These are phyloP conservation scores for Gymnoscelis rufifasciata DNA, from an alignment of 2,888 invertebrate genomes.

Conservation along the genomic window DNA sequence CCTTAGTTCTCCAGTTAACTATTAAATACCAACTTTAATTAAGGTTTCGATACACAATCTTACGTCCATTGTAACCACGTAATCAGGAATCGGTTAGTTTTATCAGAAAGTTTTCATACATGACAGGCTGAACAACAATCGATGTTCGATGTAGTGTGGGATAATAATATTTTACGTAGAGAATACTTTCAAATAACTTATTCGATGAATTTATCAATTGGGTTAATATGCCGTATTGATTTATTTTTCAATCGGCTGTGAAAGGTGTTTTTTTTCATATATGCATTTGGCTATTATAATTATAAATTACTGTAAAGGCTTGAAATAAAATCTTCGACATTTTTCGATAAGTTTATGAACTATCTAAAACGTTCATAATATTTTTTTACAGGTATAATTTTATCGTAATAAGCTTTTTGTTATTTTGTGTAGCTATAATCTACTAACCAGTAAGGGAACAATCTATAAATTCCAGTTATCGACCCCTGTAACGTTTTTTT, in stretches of 20 bases:
- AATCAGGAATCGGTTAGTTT: slow-evolving; percentile 2
- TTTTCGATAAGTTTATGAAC: too few species aligned
- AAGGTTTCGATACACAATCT: slow-evolving; percentile 8
- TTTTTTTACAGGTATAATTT: too few species aligned
- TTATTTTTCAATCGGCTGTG: background rate
- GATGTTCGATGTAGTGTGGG: background rate
- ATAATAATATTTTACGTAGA: background rate
- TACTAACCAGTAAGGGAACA: too few species aligned
- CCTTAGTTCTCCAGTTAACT: background rate
- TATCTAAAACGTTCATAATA: too few species aligned
- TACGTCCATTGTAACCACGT: background rate
- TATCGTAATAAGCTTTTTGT: too few species aligned
- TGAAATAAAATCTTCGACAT: too few species aligned
- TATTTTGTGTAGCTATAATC: too few species aligned
- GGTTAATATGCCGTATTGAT: background rate
- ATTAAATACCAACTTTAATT: too few species aligned
- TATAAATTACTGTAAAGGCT: too few species aligned
- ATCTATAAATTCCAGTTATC: too few species aligned
- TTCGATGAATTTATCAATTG: background rate
- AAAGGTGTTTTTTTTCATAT: background rate
- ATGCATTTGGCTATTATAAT: too few species aligned
- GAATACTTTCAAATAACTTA: slow-evolving; percentile 3
- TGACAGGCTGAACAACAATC: background rate
- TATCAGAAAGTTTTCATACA: background rate
- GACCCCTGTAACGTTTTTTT: too few species aligned